Evolutionary conservation across 2,888 invertebrate genomes (phyloP).

Genomic region (Thumatha senex): DNA sequence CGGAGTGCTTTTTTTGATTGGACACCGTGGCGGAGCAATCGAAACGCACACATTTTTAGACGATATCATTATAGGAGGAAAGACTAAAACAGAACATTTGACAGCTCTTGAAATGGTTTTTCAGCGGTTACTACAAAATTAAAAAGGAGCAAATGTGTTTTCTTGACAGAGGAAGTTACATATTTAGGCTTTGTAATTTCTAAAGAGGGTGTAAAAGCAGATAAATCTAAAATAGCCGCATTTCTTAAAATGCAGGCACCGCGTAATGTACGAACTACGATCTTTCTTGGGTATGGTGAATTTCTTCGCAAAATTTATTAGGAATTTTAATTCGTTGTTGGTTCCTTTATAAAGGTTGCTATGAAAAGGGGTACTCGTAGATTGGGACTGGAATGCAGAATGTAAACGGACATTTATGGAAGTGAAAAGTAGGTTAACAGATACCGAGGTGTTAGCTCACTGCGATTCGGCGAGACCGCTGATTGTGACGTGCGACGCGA

Average conservation of each 20-base stretch:
- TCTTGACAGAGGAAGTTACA: constrained; percentile 10
- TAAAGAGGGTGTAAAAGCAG: constrained; percentile 9
- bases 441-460: constrained; percentile 11
- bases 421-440: constrained; percentile 8
- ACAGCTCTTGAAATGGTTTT: not conserved
- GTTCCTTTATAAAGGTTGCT: not conserved
- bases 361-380: not conserved
- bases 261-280: not conserved
- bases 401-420: constrained; percentile 13
- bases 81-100: not conserved
- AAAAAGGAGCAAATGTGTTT: constrained; percentile 13
- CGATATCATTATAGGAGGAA: constrained; percentile 10
- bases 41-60: too few species aligned
- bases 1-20: too few species aligned
- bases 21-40: too few species aligned
- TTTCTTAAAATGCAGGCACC: not conserved
- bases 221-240: constrained; percentile 9
- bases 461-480: constrained; percentile 22
- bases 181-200: constrained; percentile 16
- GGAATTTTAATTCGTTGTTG: not conserved
- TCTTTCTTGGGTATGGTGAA: not conserved
- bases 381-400: not conserved
- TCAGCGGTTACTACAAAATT: constrained; percentile 18
- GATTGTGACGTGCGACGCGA: constrained; percentile 31
- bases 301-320: constrained; percentile 2